Evolutionary conservation across 2,888 invertebrate species (phyloP).

Genomic region (Noctua janthe): DNA sequence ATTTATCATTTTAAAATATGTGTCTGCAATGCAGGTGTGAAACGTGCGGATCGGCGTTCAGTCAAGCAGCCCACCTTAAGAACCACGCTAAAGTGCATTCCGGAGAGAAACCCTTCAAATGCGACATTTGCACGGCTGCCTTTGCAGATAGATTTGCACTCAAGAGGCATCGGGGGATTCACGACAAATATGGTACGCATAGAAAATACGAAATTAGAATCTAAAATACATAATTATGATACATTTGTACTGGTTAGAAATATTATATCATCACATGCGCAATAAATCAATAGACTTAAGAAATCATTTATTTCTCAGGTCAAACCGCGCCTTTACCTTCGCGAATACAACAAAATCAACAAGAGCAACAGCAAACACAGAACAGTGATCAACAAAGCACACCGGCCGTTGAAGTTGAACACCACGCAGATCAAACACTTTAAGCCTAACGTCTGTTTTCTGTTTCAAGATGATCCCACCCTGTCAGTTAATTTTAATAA

Average conservation of each 20-base stretch:
- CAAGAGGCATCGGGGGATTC: slow-evolving; percentile 96
- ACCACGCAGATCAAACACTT: slow-evolving; percentile 80
- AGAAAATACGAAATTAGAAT: background rate
- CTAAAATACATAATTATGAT: background rate
- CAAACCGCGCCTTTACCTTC: slow-evolving; percentile 88
- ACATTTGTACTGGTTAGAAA: background rate
- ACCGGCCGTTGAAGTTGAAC: slow-evolving; percentile 81
- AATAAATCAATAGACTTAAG: background rate
- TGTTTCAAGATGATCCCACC: slow-evolving; percentile 66
- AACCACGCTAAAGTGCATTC: slow-evolving; percentile 96
- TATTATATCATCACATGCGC: background rate
- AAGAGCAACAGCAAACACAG: slow-evolving; percentile 78
- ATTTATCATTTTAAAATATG: slow-evolving; percentile 7
- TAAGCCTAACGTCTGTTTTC: slow-evolving; percentile 74
- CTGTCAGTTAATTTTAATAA: slow-evolving; percentile 48
- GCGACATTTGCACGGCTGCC: slow-evolving; percentile 96
- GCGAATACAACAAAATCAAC: slow-evolving; percentile 81
- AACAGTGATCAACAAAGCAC: slow-evolving; percentile 76
- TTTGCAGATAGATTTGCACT: slow-evolving; percentile 96
- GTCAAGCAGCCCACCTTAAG: slow-evolving; percentile 96
- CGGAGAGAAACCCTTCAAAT: slow-evolving; percentile 95
- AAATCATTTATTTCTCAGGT: slow-evolving; percentile 71
- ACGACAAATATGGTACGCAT: slow-evolving; percentile 94
- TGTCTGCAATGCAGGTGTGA: slow-evolving; percentile 91
- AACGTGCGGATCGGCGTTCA: slow-evolving; percentile 97